These are phyloP conservation scores for Ypsolopha scabrella DNA, from an alignment of 2,888 invertebrate species.

Conservation along the genomic window DNA sequence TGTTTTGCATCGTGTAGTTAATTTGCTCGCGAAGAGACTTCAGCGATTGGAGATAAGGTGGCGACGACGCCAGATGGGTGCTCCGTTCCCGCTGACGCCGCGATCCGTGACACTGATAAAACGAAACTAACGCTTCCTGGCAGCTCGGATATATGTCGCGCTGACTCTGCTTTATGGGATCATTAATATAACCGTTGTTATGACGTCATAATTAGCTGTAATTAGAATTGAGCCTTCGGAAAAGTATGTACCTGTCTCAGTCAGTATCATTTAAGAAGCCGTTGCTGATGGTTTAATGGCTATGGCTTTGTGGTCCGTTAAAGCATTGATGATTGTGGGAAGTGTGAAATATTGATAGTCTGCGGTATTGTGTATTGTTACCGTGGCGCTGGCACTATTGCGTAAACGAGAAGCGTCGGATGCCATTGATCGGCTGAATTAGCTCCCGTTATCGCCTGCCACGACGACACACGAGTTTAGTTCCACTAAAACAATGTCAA, in stretches of 20 bases:
- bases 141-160: slow-evolving; percentile 9
- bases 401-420: slow-evolving; percentile 18
- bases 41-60: slow-evolving; percentile 34
- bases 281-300: not conserved
- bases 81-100: slow-evolving; percentile 27
- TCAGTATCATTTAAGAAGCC: not conserved
- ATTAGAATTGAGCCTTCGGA: not conserved
- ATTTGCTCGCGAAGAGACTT: slow-evolving; percentile 31
- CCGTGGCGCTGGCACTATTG: slow-evolving; percentile 14
- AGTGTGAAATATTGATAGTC: slow-evolving; percentile 49
- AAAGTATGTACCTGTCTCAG: not conserved
- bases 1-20: slow-evolving; percentile 27
- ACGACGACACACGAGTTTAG: slow-evolving; percentile 6
- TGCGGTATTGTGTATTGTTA: slow-evolving; percentile 33
- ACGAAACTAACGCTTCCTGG: slow-evolving; percentile 36
- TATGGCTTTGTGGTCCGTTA: slow-evolving; percentile 32
- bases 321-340: slow-evolving; percentile 36
- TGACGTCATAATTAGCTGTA: not conserved
- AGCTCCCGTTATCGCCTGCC: not conserved
- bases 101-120: slow-evolving; percentile 50
- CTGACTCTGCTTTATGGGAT: not conserved
- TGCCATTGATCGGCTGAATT: not conserved
- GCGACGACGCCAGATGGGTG: slow-evolving; percentile 27
- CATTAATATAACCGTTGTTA: slow-evolving; percentile 1
- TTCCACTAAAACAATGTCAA: not conserved